These are phyloP conservation scores for Idaea straminata DNA, from an alignment of 2,888 invertebrate genomes.

Conservation along the genomic window DNA sequence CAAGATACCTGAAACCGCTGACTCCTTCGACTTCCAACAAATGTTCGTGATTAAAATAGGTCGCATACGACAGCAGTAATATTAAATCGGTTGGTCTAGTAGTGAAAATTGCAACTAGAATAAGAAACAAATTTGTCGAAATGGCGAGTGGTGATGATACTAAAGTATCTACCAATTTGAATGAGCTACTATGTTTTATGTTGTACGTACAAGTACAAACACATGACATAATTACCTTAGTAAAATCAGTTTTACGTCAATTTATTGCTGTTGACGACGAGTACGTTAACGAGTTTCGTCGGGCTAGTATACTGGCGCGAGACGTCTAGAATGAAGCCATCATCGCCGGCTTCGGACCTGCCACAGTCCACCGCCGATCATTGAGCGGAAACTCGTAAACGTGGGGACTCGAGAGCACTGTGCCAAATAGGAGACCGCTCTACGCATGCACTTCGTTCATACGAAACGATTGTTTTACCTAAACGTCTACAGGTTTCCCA, in stretches of 20 bases:
- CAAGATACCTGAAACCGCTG: too few relatives aligned
- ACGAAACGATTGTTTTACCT: constrained; percentile 3
- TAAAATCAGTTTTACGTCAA: constrained; percentile 18
- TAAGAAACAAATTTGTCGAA: background rate
- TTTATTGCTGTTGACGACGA: constrained; percentile 20
- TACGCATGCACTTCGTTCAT: background rate
- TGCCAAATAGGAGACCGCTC: constrained; percentile 39
- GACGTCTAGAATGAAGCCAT: constrained; percentile 32
- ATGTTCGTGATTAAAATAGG: too few relatives aligned
- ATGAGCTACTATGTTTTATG: background rate
- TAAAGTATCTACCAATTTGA: background rate
- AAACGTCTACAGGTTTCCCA: background rate
- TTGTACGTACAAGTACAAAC: background rate
- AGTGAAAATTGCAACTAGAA: background rate
- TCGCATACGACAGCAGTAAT: background rate
- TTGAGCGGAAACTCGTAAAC: constrained; percentile 42
- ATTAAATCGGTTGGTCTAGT: background rate
- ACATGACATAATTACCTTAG: constrained; percentile 3
- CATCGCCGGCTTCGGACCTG: constrained; percentile 24
- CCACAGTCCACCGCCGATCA: constrained; percentile 23
- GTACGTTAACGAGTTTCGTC: constrained; percentile 18
- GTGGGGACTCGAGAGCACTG: constrained; percentile 34
- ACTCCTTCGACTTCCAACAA: too few relatives aligned
- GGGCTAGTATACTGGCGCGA: constrained; percentile 4
- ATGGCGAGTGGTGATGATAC: background rate